A percentile compares a stretch with the other conserved stretches of the same genome.
Evolutionary conservation across 2,888 invertebrate genomes (phyloP).

Genomic region (Standfussiana lucernea): DNA sequence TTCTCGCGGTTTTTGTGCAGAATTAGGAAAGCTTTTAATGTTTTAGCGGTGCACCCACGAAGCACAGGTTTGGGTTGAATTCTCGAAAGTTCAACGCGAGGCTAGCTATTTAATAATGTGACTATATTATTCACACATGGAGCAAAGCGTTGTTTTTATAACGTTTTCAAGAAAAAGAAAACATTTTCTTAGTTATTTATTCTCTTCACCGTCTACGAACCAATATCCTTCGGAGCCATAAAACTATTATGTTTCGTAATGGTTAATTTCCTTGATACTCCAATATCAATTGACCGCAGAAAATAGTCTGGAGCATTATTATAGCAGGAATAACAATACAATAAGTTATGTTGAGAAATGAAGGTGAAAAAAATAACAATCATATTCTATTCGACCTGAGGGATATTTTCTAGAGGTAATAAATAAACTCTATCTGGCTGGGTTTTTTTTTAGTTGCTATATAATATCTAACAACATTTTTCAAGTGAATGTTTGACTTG

Average conservation of each 20-base stretch:
- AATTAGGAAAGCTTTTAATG: not conserved
- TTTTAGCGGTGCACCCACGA: not conserved
- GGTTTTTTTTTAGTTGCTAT: not conserved
- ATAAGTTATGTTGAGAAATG: slow-evolving; percentile 57
- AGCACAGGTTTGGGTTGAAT: not conserved
- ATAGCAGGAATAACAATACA: slow-evolving; percentile 27
- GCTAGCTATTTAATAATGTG: not conserved
- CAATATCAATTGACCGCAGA: slow-evolving; percentile 52
- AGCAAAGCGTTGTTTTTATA: not conserved
- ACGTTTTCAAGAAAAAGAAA: slow-evolving; percentile 1
- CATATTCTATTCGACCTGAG: slow-evolving; percentile 54
- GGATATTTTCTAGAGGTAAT: slow-evolving; percentile 22
- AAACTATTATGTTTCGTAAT: slow-evolving; percentile 58
- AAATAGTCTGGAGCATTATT: slow-evolving; percentile 42
- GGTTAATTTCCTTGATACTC: slow-evolving; percentile 59
- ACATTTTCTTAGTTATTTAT: slow-evolving; percentile 18
- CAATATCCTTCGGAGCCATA: slow-evolving; percentile 43
- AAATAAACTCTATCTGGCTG: slow-evolving; percentile 1
- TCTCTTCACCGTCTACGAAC: slow-evolving; percentile 15
- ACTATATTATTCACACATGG: not conserved
- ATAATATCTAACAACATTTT: not conserved
- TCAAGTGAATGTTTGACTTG: not conserved
- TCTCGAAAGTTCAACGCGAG: not conserved
- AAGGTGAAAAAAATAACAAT: slow-evolving; percentile 74
- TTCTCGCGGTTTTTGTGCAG: not conserved